These are phyloP conservation scores for Pipa parva DNA, from an alignment of 2,113 vertebrate species.

Conservation along the genomic window DNA sequence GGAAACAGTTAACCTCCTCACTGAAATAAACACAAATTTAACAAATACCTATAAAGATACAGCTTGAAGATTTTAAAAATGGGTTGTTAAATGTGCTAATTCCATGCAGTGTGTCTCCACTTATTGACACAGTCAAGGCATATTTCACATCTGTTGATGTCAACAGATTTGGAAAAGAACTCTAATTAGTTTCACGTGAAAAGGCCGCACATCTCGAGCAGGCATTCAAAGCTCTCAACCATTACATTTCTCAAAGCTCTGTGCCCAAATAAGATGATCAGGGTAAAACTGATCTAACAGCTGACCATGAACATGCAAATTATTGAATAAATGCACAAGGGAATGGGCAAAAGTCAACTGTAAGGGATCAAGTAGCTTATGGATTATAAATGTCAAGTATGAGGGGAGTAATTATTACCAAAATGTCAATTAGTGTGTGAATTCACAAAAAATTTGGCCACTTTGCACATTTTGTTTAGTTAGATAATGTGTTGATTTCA, in stretches of 20 bases:
- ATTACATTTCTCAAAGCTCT: background rate
- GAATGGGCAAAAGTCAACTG: too few species aligned
- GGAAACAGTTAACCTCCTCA: background rate
- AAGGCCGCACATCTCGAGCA: slow-evolving; percentile 5
- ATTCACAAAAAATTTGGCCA: too few species aligned
- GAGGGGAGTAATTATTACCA: too few species aligned
- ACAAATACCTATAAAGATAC: background rate
- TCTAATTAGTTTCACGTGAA: slow-evolving; percentile 25
- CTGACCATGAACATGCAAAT: background rate
- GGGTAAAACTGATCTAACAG: background rate
- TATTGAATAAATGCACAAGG: too few species aligned
- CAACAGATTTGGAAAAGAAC: slow-evolving; percentile 29
- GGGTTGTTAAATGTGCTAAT: slow-evolving; percentile 22
- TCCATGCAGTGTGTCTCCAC: slow-evolving; percentile 31
- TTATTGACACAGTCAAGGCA: slow-evolving; percentile 17
- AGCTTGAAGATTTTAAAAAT: slow-evolving; percentile 9
- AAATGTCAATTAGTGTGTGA: too few species aligned
- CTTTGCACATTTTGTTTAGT: too few species aligned
- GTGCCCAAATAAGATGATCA: slow-evolving; percentile 6
- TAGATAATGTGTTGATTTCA: too few species aligned
- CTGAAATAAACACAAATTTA: too few species aligned
- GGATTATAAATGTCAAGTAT: too few species aligned
- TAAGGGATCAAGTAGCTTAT: too few species aligned
- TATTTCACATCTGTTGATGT: slow-evolving; percentile 33
- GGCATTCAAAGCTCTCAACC: background rate